Evolutionary conservation across 2,797 vertebrate species (phyloP).

Genomic region (Pempheris klunzingeri): DNA sequence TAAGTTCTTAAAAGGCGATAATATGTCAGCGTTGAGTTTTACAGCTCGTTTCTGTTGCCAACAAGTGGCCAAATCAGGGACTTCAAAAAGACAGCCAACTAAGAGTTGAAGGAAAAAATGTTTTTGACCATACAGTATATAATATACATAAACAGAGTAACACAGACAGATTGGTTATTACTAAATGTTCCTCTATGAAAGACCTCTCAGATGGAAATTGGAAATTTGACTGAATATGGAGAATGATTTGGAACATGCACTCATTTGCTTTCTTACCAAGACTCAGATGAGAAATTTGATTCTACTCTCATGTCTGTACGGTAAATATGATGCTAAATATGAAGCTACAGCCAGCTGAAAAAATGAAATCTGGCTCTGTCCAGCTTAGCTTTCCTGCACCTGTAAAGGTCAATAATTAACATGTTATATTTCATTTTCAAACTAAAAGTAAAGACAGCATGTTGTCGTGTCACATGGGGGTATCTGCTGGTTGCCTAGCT

Average conservation of each 20-base stretch:
- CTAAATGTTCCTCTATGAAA: neutral
- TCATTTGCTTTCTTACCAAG: neutral
- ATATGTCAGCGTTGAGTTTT: neutral
- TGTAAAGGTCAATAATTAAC: neutral
- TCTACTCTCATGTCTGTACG: neutral
- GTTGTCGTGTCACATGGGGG: neutral
- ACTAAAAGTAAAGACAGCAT: neutral
- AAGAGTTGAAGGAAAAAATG: neutral
- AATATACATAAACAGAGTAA: neutral
- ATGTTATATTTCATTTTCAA: no score
- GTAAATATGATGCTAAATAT: no score
- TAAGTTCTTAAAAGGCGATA: neutral
- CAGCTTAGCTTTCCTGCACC: neutral
- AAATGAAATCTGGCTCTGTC: neutral
- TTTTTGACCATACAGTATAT: neutral
- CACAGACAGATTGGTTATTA: neutral
- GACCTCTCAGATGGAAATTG: neutral
- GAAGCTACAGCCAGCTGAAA: neutral
- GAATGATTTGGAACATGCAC: neutral
- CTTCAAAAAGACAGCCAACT: neutral
- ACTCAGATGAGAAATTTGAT: neutral
- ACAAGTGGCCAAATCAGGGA: neutral
- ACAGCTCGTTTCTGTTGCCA: neutral
- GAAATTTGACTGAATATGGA: neutral
- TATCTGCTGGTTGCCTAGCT: neutral